Percentiles rank a stretch among this genome's conserved stretches.
Conservation (phyloP, 2,113 vertebrate species). For the Anguilla rostrata region DNA sequence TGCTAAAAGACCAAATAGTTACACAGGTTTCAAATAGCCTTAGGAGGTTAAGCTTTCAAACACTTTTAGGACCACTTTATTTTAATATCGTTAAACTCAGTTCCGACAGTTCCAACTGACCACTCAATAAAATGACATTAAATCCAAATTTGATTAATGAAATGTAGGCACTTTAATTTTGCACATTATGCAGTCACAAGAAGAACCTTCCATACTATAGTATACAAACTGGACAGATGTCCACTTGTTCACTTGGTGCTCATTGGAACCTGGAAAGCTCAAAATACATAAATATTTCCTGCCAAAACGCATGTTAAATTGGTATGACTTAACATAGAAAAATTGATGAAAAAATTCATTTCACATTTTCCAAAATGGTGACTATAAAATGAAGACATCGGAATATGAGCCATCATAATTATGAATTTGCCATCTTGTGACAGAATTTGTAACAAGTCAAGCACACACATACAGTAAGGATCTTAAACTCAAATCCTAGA, state of each 20-base stretch:
- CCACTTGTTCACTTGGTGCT: neutral
- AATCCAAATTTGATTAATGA: neutral
- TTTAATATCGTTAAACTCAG: neutral
- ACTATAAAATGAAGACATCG: neutral
- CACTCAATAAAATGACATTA: neutral
- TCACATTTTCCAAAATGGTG: neutral
- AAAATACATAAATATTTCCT: neutral
- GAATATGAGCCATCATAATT: neutral
- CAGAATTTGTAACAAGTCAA: neutral
- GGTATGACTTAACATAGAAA: neutral
- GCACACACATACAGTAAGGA: neutral
- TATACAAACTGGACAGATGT: neutral
- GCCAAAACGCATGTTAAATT: neutral
- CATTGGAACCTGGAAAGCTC: neutral
- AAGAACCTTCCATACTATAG: neutral
- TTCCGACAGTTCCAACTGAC: neutral
- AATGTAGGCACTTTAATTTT: slow-evolving; percentile 27
- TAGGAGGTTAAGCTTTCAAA: too few species aligned
- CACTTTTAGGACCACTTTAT: neutral
- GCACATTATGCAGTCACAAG: neutral
- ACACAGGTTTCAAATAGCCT: too few species aligned
- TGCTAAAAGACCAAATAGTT: too few species aligned
- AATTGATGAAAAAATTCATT: neutral
- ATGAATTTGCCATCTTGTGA: neutral
- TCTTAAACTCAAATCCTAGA: too few species aligned